phyloP scores from a whole-genome alignment of 2,797 vertebrate genomes.

The Hippocampus kuda region DNA sequence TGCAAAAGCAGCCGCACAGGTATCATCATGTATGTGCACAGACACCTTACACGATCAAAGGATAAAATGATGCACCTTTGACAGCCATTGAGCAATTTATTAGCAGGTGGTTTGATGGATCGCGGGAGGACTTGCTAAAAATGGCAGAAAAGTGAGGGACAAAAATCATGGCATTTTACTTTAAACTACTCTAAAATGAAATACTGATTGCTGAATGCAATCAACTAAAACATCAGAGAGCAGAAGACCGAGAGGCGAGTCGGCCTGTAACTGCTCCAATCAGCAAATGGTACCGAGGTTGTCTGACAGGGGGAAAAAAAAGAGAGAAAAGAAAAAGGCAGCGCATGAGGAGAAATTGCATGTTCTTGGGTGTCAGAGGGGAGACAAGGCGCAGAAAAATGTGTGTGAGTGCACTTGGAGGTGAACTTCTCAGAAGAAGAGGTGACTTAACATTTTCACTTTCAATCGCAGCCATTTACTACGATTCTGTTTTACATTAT shows the following conservation, averaged over 20 bases:
- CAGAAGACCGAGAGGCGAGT: constrained; percentile 50
- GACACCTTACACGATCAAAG: constrained; percentile 11
- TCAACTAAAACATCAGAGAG: constrained; percentile 61
- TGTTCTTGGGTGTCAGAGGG: constrained; percentile 32
- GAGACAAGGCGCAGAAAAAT: constrained; percentile 14
- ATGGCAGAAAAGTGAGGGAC: constrained; percentile 12
- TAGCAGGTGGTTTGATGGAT: not conserved
- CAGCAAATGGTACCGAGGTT: constrained; percentile 52
- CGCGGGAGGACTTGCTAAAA: constrained; percentile 1
- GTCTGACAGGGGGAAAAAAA: constrained; percentile 33
- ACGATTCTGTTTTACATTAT: constrained; percentile 33
- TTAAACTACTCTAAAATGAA: constrained; percentile 32
- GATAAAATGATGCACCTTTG: constrained; percentile 16
- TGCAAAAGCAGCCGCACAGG: constrained; percentile 10
- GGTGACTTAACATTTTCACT: constrained; percentile 55
- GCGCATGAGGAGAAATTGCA: constrained; percentile 21
- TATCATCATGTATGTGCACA: constrained; percentile 14
- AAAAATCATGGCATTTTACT: constrained; percentile 22
- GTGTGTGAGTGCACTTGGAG: constrained; percentile 15
- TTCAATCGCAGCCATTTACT: constrained; percentile 49
- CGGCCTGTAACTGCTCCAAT: constrained; percentile 59
- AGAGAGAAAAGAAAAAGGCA: constrained; percentile 21
- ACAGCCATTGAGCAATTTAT: constrained; percentile 14
- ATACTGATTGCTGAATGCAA: constrained; percentile 46
- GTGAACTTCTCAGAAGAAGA: constrained; percentile 41